Evolutionary conservation across 1,140 invertebrate genomes (phyloP), one percentile per base, ranked within the genome.

Genomic region (Charaxes varanes): DNA sequence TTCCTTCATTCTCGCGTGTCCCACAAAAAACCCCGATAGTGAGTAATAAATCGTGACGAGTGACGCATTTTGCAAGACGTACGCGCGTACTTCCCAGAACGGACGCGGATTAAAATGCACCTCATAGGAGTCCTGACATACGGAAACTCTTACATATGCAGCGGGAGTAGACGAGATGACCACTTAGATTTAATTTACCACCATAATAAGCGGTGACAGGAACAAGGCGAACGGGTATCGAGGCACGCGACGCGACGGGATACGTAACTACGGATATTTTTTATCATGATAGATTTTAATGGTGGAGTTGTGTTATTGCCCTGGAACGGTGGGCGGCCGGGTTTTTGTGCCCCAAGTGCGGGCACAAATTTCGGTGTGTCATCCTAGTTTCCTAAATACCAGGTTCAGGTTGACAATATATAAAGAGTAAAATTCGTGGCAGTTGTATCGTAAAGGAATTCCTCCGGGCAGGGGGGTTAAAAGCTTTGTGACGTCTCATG

Each of bases 271-370:
- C 64, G 65, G 70, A 69, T 70, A 65, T 34, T 60, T 62, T 51
- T 57, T 32, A 41, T 63, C 59, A n/a, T 69, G 66, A 70, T 64
- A 70, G 66, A 78, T 77, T 66, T 60, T 82, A 79, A 74, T 82
- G 61, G 72, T 58, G 37, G 54, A 68, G 72, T 77, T 71, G 65
- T 76, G 73, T 78, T 61, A 63, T 54, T 53, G 53, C 41, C 53
- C 43, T 48, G 45, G 49, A 52, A 37, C 59, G 35, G 62, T 62
- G 59, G 59, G 68, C 56, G 61, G 64, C 37, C 61, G 37, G 60
- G 61, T 68, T 72, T 72, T 72, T 54, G 48, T 54, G 59, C 43
- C 61, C 58, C 53, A 33, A 53, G n/a, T n/a, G 50, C 58, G 53
- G 24, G 49, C 53, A 63, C 44, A 71, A 68, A 73, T 68, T 77